These are phyloP conservation scores for Epizoanthus ramosus DNA, from an alignment of 92 coral and sea anemone species.

Conservation along the genomic window DNA sequence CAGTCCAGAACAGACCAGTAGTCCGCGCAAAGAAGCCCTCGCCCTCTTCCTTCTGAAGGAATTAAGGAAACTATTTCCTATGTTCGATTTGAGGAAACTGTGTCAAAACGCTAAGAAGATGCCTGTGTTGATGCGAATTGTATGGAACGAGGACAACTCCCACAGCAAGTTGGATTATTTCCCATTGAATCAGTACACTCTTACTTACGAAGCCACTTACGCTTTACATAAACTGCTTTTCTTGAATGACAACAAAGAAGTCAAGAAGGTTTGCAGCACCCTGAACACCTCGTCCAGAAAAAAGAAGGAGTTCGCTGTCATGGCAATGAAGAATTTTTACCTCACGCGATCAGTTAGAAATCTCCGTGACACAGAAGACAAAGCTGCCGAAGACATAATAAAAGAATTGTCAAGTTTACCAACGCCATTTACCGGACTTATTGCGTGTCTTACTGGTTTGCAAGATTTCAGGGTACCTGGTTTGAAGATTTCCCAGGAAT, in stretches of 20 bases:
- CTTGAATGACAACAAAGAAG: conserved; percentile 14
- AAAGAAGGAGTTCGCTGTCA: conserved; percentile 63
- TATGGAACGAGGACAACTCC: conserved; percentile 39
- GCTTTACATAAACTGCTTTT: conserved; percentile 60
- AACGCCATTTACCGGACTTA: conserved; percentile 59
- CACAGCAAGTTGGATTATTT: conserved; percentile 33
- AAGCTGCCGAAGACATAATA: conserved; percentile 49
- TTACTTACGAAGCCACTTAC: conserved; percentile 38
- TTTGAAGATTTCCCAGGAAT: conserved; percentile 74
- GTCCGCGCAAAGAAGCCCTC: conserved; percentile 24
- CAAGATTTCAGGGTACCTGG: conserved; percentile 61
- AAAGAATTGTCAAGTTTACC: conserved; percentile 19
- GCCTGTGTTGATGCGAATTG: conserved; percentile 53
- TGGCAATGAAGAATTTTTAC: conserved; percentile 67
- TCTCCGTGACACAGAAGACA: conserved; percentile 84
- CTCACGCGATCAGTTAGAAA: conserved; percentile 69
- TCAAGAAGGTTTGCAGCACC: conserved; percentile 37
- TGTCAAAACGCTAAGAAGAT: conserved; percentile 60
- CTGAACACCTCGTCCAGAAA: conserved; percentile 45
- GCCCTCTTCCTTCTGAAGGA: conserved; percentile 74
- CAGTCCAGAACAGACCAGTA: neutral
- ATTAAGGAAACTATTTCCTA: conserved; percentile 56
- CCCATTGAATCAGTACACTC: neutral
- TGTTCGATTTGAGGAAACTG: conserved; percentile 68
- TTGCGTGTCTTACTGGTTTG: conserved; percentile 57